A percentile compares a stretch with the other conserved stretches of the same genome.
Conservation (phyloP, 2,888 invertebrate species). For the Craniophora ligustri region DNA sequence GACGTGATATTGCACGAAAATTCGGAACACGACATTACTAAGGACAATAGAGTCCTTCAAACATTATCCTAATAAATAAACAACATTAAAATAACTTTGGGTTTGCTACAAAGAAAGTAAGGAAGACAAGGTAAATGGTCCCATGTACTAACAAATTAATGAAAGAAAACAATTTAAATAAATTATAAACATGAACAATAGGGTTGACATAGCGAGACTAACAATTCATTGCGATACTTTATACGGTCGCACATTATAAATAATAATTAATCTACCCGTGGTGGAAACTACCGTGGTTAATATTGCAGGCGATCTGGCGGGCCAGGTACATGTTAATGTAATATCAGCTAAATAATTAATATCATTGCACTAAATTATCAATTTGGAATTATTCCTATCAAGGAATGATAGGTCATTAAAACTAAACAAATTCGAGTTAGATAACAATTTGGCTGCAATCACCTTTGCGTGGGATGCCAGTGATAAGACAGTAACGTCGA, state of each 20-base stretch:
- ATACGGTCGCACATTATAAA: slow-evolving; percentile 47
- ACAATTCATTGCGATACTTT: slow-evolving; percentile 25
- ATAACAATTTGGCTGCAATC: slow-evolving; percentile 45
- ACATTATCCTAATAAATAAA: slow-evolving; percentile 80
- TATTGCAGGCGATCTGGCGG: slow-evolving; percentile 47
- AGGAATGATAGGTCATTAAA: slow-evolving; percentile 83
- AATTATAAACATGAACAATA: slow-evolving; percentile 73
- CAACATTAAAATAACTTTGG: slow-evolving; percentile 85
- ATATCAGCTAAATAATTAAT: slow-evolving; percentile 77
- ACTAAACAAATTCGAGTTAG: slow-evolving; percentile 85
- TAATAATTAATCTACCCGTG: slow-evolving; percentile 63
- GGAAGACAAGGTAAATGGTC: slow-evolving; percentile 84
- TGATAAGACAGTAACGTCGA: slow-evolving; percentile 22
- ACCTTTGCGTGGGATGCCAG: slow-evolving; percentile 14
- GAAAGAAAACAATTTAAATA: slow-evolving; percentile 69
- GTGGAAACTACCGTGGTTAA: slow-evolving; percentile 57
- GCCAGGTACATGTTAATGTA: slow-evolving; percentile 57
- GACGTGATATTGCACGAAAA: slow-evolving; percentile 24
- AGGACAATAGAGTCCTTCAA: slow-evolving; percentile 52
- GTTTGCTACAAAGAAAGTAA: slow-evolving; percentile 78
- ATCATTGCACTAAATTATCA: slow-evolving; percentile 85
- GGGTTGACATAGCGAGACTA: slow-evolving; percentile 57
- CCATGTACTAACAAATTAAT: slow-evolving; percentile 64
- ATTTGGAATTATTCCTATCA: slow-evolving; percentile 83
- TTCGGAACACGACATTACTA: slow-evolving; percentile 32